phyloP scores from a whole-genome alignment of 2,888 invertebrate genomes.

The Tromatobia lineatoria region DNA sequence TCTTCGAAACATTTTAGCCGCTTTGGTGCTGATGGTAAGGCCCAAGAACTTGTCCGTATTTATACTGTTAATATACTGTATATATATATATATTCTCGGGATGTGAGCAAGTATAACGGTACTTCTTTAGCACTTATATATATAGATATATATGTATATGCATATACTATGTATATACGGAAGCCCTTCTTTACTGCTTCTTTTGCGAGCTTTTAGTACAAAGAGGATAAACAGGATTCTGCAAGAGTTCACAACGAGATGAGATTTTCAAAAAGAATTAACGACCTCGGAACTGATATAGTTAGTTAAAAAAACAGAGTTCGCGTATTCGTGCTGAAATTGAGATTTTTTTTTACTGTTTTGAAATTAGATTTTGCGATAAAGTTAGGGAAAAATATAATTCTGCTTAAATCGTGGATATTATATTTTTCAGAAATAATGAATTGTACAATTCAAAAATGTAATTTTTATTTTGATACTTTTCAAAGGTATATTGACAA shows the following conservation, averaged over 20 bases:
- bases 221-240: conserved; percentile 32
- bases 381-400: no score
- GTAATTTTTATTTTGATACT: no score
- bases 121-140: conserved; percentile 32
- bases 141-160: conserved; percentile 8
- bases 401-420: no score
- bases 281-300: neutral
- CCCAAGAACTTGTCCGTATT: conserved; percentile 36
- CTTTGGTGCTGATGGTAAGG: conserved; percentile 3
- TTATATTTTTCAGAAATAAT: no score
- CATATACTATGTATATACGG: conserved; percentile 13
- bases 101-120: conserved; percentile 60
- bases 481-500: no score
- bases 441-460: no score
- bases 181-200: neutral
- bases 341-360: no score
- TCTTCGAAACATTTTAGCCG: conserved; percentile 32
- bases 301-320: neutral
- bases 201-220: neutral
- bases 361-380: no score
- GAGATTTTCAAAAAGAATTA: neutral
- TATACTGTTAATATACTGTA: conserved; percentile 46
- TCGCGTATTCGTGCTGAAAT: no score
- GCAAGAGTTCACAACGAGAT: neutral
- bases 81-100: conserved; percentile 48